Evolutionary conservation across 2,888 invertebrate genomes (phyloP).

Genomic region (Cheilosia impressa): DNA sequence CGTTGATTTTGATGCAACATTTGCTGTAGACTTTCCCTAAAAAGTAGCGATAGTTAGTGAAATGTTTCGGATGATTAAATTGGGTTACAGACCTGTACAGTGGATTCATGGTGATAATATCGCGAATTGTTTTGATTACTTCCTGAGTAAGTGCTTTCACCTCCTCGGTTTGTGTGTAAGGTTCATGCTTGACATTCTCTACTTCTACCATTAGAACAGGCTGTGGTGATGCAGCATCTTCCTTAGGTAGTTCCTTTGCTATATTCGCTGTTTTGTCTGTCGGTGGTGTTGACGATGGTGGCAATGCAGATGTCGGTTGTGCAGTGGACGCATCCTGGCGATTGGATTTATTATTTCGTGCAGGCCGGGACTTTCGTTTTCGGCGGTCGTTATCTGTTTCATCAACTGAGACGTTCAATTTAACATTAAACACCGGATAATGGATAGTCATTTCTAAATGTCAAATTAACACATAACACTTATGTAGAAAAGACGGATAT

Average conservation of each 20-base stretch:
- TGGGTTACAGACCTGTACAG: conserved; percentile 88
- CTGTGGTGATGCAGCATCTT: conserved; percentile 77
- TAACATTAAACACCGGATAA: conserved; percentile 92
- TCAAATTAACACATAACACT: conserved; percentile 64
- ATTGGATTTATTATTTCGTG: conserved; percentile 83
- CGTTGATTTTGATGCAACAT: conserved; percentile 98
- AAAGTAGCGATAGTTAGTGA: conserved; percentile 7
- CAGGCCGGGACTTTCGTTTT: conserved; percentile 80
- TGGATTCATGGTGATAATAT: conserved; percentile 98
- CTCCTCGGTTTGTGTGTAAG: conserved; percentile 96
- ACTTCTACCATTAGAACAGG: conserved; percentile 96
- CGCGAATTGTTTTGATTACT: conserved; percentile 97
- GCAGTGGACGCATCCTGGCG: conserved; percentile 70
- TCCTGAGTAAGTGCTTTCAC: conserved; percentile 98
- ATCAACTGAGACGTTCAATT: conserved; percentile 92
- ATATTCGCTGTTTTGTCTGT: conserved; percentile 25
- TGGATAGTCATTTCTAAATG: conserved; percentile 89
- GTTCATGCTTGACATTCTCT: conserved; percentile 94
- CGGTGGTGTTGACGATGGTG: conserved; percentile 38
- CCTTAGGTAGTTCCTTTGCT: conserved; percentile 51
- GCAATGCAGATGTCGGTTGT: conserved; percentile 15
- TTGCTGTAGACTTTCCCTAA: conserved; percentile 97
- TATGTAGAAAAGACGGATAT: conserved; percentile 30
- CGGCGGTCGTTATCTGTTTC: conserved; percentile 86
- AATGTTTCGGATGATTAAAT: not conserved